Evolutionary conservation across 2,888 invertebrate species (phyloP).

Genomic region (Hypselothyrea guttata): DNA sequence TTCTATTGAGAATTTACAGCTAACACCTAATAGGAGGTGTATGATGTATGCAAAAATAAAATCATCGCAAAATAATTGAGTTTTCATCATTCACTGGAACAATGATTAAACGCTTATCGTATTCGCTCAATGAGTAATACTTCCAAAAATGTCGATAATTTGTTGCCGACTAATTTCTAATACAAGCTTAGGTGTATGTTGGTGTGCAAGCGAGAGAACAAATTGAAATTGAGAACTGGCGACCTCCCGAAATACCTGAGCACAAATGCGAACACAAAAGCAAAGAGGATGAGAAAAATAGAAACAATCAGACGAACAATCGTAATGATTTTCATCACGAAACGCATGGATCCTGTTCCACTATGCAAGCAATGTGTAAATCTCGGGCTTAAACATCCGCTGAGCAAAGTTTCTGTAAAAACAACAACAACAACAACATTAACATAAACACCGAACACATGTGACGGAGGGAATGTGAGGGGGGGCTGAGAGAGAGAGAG

Average conservation of each 20-base stretch:
- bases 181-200: no score
- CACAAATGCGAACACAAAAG: conserved; percentile 6
- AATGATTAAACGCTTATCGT: conserved; percentile 33
- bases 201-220: conserved; percentile 48
- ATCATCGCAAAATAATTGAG: no score
- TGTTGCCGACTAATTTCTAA: neutral
- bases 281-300: conserved; percentile 7
- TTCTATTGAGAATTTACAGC: conserved; percentile 2
- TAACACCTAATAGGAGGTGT: no score
- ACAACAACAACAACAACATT: conserved; percentile 31
- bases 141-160: conserved; percentile 3
- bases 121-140: conserved; percentile 30
- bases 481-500: conserved; percentile 16
- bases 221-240: conserved; percentile 39
- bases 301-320: conserved; percentile 30
- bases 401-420: conserved; percentile 19
- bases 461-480: conserved; percentile 11
- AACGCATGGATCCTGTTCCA: conserved; percentile 34
- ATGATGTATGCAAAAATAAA: no score
- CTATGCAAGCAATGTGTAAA: conserved; percentile 38
- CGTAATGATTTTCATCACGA: neutral
- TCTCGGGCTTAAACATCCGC: conserved; percentile 27
- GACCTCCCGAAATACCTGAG: conserved; percentile 50
- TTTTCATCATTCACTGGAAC: conserved; percentile 2
- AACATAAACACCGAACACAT: conserved; percentile 1